These are phyloP conservation scores for Selenia dentaria DNA, from an alignment of 2,888 invertebrate genomes.

Conservation along the genomic window DNA sequence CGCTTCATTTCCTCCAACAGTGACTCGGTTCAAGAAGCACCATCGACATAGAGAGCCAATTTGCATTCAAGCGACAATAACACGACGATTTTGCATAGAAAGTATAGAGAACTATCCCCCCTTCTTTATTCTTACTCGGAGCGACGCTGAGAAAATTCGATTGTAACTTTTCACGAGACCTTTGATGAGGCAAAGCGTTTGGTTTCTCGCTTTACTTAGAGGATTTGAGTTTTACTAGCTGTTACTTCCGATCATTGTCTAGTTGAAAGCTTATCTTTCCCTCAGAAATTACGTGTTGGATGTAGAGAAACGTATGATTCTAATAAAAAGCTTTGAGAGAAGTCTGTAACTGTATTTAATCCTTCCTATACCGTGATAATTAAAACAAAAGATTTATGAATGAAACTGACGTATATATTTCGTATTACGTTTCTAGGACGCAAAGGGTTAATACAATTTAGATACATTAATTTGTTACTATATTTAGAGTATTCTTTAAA, in stretches of 20 bases:
- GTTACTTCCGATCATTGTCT: not conserved
- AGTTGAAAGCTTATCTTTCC: no score
- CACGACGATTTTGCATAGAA: constrained; percentile 21
- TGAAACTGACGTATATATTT: no score
- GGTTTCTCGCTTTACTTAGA: constrained; percentile 5
- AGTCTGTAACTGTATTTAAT: no score
- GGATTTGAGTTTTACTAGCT: constrained; percentile 1
- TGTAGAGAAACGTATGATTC: no score
- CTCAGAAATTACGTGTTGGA: no score
- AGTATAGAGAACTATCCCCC: constrained; percentile 10
- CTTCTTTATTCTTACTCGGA: constrained; percentile 14
- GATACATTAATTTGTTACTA: no score
- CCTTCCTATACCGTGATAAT: no score
- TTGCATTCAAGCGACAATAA: constrained; percentile 23
- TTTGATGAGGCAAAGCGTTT: constrained; percentile 18
- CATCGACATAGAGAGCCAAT: constrained; percentile 18
- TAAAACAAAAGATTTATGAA: no score
- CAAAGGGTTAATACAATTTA: no score
- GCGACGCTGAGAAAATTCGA: constrained; percentile 10
- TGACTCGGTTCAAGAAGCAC: constrained; percentile 19
- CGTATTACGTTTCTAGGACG: no score
- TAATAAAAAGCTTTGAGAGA: no score
- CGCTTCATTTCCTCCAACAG: constrained; percentile 13
- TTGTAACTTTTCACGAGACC: constrained; percentile 15
- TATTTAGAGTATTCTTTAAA: no score